Conservation (phyloP, 2,113 vertebrate genomes). For the Raja brachyura region DNA sequence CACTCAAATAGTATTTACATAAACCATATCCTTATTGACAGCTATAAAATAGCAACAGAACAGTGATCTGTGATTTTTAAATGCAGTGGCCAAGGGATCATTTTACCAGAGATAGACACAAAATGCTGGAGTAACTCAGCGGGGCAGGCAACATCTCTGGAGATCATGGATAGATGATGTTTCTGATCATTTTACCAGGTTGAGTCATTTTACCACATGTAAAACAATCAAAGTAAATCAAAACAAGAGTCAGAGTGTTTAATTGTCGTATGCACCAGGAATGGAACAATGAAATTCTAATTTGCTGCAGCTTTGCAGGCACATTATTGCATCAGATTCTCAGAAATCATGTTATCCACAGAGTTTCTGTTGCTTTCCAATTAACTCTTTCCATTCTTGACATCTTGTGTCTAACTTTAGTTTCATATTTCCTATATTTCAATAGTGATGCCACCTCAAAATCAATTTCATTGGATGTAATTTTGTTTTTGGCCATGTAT, state of each 20-base stretch:
- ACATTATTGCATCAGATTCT: no score
- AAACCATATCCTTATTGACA: not conserved
- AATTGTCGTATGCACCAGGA: no score
- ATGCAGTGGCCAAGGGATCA: not conserved
- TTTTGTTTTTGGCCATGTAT: not conserved
- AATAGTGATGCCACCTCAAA: not conserved
- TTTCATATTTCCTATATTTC: not conserved
- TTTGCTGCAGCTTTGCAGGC: no score
- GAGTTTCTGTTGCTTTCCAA: not conserved
- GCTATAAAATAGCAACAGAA: not conserved
- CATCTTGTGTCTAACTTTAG: not conserved
- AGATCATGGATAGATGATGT: no score
- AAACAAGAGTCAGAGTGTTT: no score
- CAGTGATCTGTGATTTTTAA: not conserved
- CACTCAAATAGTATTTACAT: not conserved
- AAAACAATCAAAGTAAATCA: not conserved
- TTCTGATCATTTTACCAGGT: no score
- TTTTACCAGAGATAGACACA: no score
- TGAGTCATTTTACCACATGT: no score
- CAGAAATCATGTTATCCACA: not conserved
- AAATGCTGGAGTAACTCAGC: no score
- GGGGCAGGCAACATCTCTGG: no score
- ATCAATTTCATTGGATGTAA: not conserved
- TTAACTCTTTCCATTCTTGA: not conserved
- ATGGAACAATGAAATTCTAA: no score